Conservation (phyloP, 2,797 vertebrate genomes). For the Sciaenops ocellatus region DNA sequence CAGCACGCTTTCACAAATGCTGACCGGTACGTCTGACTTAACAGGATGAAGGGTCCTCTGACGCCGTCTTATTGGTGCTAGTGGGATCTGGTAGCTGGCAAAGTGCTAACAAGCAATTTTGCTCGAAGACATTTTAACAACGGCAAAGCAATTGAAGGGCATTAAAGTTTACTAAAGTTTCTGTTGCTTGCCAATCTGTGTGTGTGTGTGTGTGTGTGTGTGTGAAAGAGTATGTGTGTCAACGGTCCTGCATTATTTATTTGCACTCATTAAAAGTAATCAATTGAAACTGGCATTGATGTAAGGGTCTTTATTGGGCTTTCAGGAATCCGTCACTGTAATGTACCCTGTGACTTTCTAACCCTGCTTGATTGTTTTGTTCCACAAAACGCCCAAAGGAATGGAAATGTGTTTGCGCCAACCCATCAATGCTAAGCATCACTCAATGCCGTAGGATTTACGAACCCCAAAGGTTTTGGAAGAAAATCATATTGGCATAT, state of each 20-base stretch:
- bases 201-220: slow-evolving; percentile 10
- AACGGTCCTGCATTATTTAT: slow-evolving; percentile 83
- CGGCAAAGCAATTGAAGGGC: slow-evolving; percentile 56
- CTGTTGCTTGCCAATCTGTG: slow-evolving; percentile 28
- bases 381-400: slow-evolving; percentile 56
- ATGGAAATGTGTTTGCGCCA: slow-evolving; percentile 50
- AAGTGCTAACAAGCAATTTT: slow-evolving; percentile 55
- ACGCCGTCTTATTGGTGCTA: slow-evolving; percentile 16
- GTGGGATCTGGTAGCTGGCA: slow-evolving; percentile 29
- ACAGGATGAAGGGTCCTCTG: slow-evolving; percentile 27
- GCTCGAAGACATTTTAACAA: slow-evolving; percentile 47
- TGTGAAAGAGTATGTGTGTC: not conserved
- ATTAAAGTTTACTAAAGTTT: slow-evolving; percentile 57
- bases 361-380: slow-evolving; percentile 73
- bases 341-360: slow-evolving; percentile 79
- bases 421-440: slow-evolving; percentile 58
- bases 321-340: slow-evolving; percentile 80
- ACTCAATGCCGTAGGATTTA: slow-evolving; percentile 55
- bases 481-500: slow-evolving; percentile 50
- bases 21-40: slow-evolving; percentile 24
- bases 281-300: slow-evolving; percentile 83
- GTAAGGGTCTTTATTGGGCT: slow-evolving; percentile 79
- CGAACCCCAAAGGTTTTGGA: slow-evolving; percentile 36
- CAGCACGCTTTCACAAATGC: slow-evolving; percentile 19
- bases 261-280: slow-evolving; percentile 84